Evolutionary conservation across 2,888 invertebrate genomes (phyloP), one percentile per base, ranked within the genome.

Genomic region (Platynereis dumerilii): DNA sequence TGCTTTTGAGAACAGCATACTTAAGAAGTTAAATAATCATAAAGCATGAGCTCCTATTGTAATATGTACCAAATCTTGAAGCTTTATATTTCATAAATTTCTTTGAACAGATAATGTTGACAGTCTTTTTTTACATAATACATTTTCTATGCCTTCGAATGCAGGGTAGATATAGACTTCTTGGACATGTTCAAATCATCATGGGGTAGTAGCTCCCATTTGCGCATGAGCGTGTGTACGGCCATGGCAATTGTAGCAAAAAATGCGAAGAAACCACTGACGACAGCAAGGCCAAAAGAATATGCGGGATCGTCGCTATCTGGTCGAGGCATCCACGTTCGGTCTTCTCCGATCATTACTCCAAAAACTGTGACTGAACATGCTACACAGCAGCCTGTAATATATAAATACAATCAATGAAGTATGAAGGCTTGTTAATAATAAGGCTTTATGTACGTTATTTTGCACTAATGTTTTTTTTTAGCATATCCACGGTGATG

Each of bases 321-420:
- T 17, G 58, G 69, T 1, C 72, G 65, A 1, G 74, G 74, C 72
- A 74, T 69, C 74, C 74, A 74, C 7, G 74, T 72, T 5, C 74
- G 65, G 60, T 74, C 74, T 62, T 70, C 69, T 10, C 73, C 74
- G 48, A 74, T 69, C 73, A 74, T 73, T 15, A 70, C 67, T 2
- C 70, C 74, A 54, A 74, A 74, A 7, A 72, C 64, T 7, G 57
- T 60, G 39, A 70, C 69, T 0, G 72, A 69, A 17, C 64, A 60
- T 2, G 62, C 69, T 1, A 69, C 29, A 53, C 69, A 69, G 10
- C 34, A 34, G 58, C 45, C 7, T 65, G 71, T 72, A 68, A 3
- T 58, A 57, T 15, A 52, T 15, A 61, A 59, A 45, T 7, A 63
- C 20, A 54, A 42, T 17, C n/a, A n/a, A n/a, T n/a, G n/a, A n/a